Base-by-base conservation (phyloP, 2,797 vertebrate species). In the Dendrocincla tyrannina region DNA sequence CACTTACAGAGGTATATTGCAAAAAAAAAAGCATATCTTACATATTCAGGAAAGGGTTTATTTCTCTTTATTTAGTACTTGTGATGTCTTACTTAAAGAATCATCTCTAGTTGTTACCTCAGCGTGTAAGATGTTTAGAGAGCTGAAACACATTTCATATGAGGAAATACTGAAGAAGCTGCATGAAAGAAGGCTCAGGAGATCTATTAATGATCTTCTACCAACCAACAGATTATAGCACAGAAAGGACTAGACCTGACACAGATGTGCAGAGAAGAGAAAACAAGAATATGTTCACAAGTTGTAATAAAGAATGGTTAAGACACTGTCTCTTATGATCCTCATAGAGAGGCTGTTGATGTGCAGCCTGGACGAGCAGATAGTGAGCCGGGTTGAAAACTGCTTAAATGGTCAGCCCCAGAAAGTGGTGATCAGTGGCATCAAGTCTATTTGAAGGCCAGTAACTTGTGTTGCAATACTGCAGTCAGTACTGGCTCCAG, bases 71-170 rank as follows among this genome's bases (percentile, higher is more conserved):
- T 59, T 50, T 69, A 20, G 25, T 79, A 69, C 7, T 55, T 42
- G 11, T 55, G 25, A 35, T 3, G 1, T 15, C 35, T 49, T 42
- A 73, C 18, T 35, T 47, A 49, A 28, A 69, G 20, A 47, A 44
- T 11, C 41, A 24, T 22, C 28, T 59, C 22, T 4, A 0, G 5
- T 28, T 70, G 18, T 25, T 35, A 10, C 4, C 2, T 2, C 18
- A 46, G 12, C 28, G 17, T 2, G 3, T 46, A 46, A 70, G n/a
- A 60, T 11, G 5, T 13, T 69, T 64, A 73, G 7, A 30, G 15
- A 87, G 11, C 4, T 59, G 17, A 42, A 74, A 42, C 3, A 27
- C 6, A 13, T 64, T 69, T 84, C 27, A 32, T 58, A n/a, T 30
- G 20, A 73, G 27, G 53, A 37, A 7, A 82, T 6, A 30, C 2